Base-by-base conservation (phyloP, 1,140 invertebrate species). In the Mactra quadrangularis region DNA sequence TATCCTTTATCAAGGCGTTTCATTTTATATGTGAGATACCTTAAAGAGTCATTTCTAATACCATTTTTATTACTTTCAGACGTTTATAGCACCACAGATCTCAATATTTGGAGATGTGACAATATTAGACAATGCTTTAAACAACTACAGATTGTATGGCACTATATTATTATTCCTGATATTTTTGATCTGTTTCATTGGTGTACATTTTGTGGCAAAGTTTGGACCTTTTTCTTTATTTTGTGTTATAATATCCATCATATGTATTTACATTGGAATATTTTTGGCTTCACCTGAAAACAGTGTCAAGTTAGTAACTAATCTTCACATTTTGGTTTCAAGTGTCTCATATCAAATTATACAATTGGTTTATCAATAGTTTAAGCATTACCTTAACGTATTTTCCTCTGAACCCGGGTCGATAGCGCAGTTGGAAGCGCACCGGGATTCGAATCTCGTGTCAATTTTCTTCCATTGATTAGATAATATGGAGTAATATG, bases 171-270 rank as follows among this genome's bases (percentile, higher is more conserved):
- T 99, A 6, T 89, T 97, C 50, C 93, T 99, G 50, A 97, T 99
- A 95, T 97, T 97, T 22, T 95, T 96, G 53, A 97, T 99, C 88
- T 98, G 99, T 62, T 99, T 97, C 92, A 93, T 99, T 74, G 99
- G 99, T 33, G 98, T 99, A 15, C 97, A 97, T 90, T 99, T 99
- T 92, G 99, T 99, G 83, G 99, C 98, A 94, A 99, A 99, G 94
- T 98, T 99, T 91, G 98, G 98, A 17, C 96, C 98, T 1, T 95
- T 99, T 27, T 98, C 98, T 41, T 94, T 99, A 62, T 96, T 97
- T 72, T 98, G 98, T 92, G 98, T 99, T 74, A 96, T 99, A 79
- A 93, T 98, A 9, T 99, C 98, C 78, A 99, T 99, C 90, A 90
- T 97, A 25, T 96, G 97, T 52, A 97, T 99, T 64, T 99, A 99